A percentile compares a stretch with the other conserved stretches of the same genome.
Conservation (phyloP, 2,888 invertebrate species). For the Xestoiulus laeticollis region DNA sequence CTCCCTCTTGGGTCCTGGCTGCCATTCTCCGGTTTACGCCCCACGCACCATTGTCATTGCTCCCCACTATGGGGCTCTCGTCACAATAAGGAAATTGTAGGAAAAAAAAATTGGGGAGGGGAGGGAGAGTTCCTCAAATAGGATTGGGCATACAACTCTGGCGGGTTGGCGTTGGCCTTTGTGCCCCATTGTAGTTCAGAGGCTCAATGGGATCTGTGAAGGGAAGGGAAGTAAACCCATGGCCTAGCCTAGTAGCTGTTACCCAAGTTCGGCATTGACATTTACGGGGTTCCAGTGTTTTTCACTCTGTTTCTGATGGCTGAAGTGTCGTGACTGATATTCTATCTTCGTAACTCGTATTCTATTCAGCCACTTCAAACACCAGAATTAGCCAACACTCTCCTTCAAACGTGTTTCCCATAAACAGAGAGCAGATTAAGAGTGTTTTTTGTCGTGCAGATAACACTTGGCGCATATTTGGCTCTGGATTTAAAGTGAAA, state of each 20-base stretch:
- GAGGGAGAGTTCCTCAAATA: constrained; percentile 21
- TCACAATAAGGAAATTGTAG: constrained; percentile 44
- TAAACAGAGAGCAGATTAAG: constrained; percentile 12
- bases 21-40: neutral
- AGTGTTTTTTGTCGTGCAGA: neutral
- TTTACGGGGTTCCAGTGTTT: neutral
- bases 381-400: constrained; percentile 15
- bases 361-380: constrained; percentile 25
- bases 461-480: neutral
- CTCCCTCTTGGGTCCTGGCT: neutral
- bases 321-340: constrained; percentile 13
- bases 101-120: neutral
- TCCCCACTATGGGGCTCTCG: neutral
- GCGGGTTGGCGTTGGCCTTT: constrained; percentile 44
- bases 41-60: constrained; percentile 40
- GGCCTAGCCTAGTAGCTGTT: neutral
- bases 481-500: neutral
- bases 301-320: neutral
- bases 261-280: neutral
- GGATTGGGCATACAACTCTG: constrained; percentile 42
- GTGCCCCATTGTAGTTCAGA: constrained; percentile 19
- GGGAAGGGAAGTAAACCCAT: neutral
- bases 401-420: constrained; percentile 41
- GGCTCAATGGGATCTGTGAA: constrained; percentile 2
- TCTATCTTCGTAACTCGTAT: neutral